Base-by-base conservation (phyloP, 1,140 invertebrate genomes). In the Tenebrio molitor region DNA sequence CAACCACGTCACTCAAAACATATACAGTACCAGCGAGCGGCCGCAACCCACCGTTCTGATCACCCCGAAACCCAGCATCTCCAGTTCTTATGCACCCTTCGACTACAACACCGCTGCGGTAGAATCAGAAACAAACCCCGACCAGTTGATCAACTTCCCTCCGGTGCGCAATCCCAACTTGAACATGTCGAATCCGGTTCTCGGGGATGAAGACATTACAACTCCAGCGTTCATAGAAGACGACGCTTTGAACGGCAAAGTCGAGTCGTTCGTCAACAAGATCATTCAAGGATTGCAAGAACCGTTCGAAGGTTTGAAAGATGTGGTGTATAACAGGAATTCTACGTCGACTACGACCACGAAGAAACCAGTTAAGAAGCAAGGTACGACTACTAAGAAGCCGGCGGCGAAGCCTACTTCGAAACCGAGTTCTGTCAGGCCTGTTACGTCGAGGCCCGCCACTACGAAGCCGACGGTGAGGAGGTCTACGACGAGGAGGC, bases 121-220 rank as follows among this genome's bases (percentile, higher is more conserved):
- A 2, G 75, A 77, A 39, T 36, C 65, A 23, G 72, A 77, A 71
- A 77, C 80, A n/a, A 87, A 89, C 0, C 86, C 89, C 0, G 90
- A 93, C 72, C 91, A 93, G 69, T 81, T 91, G 2, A 89, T 91
- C 14, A 93, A 93, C 73, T 95, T 95, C 83, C 93, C 93, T 21
- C 93, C 93, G 0, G 93, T 93, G 1, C 87, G 92, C 62, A 93
- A 94, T 81, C 93, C 93, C 0, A 91, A 92, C 83, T 82, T 93
- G 0, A 94, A 93, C 67, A 88, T 88, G 68, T 91, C 90, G 0
- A 84, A 83, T 2, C 84, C 1, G 83, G 87, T 87, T 1, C 82
- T 86, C 1, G 85, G 82, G 8, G 84, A 85, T 82, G 58, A 79
- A 77, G 44, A 92, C 25, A 81, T 89, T 8, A 89, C 91, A 5